Evolutionary conservation across 2,797 vertebrate genomes (phyloP).

Genomic region (Lacerta viridis): DNA sequence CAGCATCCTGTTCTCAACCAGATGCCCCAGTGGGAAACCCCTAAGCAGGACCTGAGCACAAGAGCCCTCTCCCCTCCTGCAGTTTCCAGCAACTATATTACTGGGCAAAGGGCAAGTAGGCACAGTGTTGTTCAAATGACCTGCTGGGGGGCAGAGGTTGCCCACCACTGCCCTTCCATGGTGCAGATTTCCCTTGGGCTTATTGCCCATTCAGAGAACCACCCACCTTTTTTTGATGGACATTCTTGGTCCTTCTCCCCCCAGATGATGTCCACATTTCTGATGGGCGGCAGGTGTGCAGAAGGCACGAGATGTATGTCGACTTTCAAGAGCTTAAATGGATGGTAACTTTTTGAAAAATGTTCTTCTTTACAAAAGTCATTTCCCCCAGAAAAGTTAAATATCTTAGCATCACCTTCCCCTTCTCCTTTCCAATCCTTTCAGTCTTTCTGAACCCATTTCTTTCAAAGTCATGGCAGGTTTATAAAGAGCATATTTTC

Average conservation of each 20-base stretch:
- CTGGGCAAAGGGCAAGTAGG: too few species aligned
- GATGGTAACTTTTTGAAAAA: conserved; percentile 85
- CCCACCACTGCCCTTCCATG: background rate
- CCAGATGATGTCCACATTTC: conserved; percentile 82
- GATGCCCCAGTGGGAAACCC: too few species aligned
- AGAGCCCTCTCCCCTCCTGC: too few species aligned
- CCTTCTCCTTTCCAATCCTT: background rate
- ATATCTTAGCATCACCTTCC: background rate
- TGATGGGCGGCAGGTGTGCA: conserved; percentile 87
- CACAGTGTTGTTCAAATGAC: too few species aligned
- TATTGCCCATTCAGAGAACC: background rate
- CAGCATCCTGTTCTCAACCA: too few species aligned
- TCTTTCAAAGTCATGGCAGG: background rate
- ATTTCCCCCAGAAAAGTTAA: conserved; percentile 22
- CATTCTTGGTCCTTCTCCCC: background rate
- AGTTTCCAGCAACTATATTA: too few species aligned
- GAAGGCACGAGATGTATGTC: conserved; percentile 93
- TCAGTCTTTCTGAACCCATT: background rate
- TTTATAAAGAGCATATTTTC: accelerated
- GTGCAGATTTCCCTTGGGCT: background rate
- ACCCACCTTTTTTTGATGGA: too few species aligned
- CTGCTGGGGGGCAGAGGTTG: too few species aligned
- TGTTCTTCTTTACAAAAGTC: background rate
- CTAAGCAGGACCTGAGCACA: too few species aligned
- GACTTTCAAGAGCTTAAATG: conserved; percentile 98